Percentiles rank a stretch among this genome's conserved stretches.
Conservation (phyloP, 2,797 vertebrate genomes). For the Sylvia borin region DNA sequence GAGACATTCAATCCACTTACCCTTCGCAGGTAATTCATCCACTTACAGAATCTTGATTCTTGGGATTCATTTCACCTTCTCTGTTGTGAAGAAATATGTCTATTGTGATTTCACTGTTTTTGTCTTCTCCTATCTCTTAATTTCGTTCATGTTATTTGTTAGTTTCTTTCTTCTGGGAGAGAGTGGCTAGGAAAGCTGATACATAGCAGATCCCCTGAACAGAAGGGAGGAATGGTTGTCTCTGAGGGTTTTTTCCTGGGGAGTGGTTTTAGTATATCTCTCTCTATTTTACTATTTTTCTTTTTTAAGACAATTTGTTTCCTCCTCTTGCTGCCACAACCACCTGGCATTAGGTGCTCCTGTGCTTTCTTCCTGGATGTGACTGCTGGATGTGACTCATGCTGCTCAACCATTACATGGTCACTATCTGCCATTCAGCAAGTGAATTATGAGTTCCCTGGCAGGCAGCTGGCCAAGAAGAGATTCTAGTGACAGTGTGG, state of each 20-base stretch:
- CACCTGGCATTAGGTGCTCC: not conserved
- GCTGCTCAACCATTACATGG: not conserved
- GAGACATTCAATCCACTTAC: not conserved
- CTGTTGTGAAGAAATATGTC: not conserved
- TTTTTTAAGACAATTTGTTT: not conserved
- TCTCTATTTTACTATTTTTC: not conserved
- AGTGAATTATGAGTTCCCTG: not conserved
- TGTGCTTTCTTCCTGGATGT: not conserved
- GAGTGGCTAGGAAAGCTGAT: not conserved
- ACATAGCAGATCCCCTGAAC: not conserved
- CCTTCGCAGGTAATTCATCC: not conserved
- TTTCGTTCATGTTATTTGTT: not conserved
- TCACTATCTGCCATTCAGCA: not conserved
- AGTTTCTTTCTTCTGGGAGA: not conserved
- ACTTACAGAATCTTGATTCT: not conserved
- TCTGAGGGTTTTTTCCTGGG: rapidly evolving
- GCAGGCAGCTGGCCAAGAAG: not conserved
- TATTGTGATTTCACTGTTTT: not conserved
- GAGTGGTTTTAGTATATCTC: not conserved
- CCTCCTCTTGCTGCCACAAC: not conserved
- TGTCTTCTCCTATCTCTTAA: not conserved
- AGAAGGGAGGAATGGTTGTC: not conserved
- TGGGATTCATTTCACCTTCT: not conserved
- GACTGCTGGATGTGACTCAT: not conserved
- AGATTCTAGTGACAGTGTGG: not conserved